Conservation (phyloP, 1,140 invertebrate genomes). For the Drosophila kikkawai region DNA sequence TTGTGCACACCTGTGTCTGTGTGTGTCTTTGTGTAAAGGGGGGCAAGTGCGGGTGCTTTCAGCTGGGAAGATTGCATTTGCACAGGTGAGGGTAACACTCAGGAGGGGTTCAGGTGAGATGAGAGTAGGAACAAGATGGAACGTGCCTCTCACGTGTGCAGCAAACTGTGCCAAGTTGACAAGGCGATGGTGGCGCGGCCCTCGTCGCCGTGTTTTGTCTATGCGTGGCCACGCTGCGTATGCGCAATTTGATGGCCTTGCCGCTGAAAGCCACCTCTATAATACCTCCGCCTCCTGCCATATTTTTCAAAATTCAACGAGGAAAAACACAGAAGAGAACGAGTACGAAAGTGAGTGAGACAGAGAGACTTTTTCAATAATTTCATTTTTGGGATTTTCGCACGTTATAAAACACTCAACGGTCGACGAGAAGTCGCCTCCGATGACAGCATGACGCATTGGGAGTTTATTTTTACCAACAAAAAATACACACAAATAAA, state of each 20-base stretch:
- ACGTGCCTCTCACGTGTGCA: constrained; percentile 66
- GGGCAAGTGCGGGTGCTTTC: constrained; percentile 13
- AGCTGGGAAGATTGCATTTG: constrained; percentile 50
- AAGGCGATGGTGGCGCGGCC: constrained; percentile 41
- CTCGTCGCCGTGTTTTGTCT: constrained; percentile 38
- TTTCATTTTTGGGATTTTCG: constrained; percentile 69
- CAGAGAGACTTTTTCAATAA: constrained; percentile 57
- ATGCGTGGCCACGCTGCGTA: constrained; percentile 73
- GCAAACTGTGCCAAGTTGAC: constrained; percentile 79
- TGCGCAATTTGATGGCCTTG: constrained; percentile 68
- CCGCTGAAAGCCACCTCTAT: constrained; percentile 5
- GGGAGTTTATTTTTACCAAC: constrained; percentile 68
- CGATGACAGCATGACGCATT: constrained; percentile 69
- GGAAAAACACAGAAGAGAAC: constrained; percentile 1
- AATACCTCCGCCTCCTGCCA: not conserved
- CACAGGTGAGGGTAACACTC: constrained; percentile 9
- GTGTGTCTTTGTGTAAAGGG: not conserved
- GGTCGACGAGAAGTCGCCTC: constrained; percentile 46
- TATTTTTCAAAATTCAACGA: constrained; percentile 43
- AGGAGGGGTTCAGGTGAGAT: not conserved
- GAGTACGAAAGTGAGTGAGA: not conserved
- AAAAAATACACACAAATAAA: constrained; percentile 36
- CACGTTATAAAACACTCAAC: constrained; percentile 79
- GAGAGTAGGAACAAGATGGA: constrained; percentile 32
- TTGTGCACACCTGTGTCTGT: constrained; percentile 39